Percentiles rank a stretch among this genome's conserved stretches.
These are phyloP conservation scores for Salvelinus alpinus DNA, from an alignment of 2,113 vertebrate genomes.

Conservation along the genomic window DNA sequence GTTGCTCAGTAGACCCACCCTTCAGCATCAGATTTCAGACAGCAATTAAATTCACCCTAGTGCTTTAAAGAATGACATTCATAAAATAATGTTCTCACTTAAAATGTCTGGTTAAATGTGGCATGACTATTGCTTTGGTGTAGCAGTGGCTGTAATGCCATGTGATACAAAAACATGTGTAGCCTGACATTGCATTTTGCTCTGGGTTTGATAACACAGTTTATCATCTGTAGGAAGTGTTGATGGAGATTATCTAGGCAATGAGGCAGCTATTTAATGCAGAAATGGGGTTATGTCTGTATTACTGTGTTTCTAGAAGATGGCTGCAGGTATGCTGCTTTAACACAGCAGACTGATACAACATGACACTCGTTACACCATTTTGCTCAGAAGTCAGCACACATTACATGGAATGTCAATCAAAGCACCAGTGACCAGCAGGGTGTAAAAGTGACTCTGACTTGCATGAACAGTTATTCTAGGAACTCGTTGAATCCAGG, in stretches of 20 bases:
- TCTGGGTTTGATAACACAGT: neutral
- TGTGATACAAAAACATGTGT: neutral
- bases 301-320: neutral
- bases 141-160: conserved; percentile 7
- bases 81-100: conserved; percentile 1
- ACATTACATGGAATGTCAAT: neutral
- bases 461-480: neutral
- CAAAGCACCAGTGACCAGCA: neutral
- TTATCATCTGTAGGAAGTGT: neutral
- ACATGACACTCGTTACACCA: neutral
- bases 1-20: neutral
- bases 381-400: neutral
- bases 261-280: neutral
- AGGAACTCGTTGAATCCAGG: too few relatives aligned
- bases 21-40: neutral
- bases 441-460: neutral
- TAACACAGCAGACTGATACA: neutral
- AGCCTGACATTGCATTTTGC: neutral
- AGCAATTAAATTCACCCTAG: conserved; percentile 5
- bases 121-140: conserved; percentile 14
- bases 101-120: conserved; percentile 13
- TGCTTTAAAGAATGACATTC: conserved; percentile 11
- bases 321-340: neutral
- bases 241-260: neutral
- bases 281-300: neutral